Evolutionary conservation across 2,888 invertebrate genomes (phyloP).

Genomic region (Portevinia maculata): DNA sequence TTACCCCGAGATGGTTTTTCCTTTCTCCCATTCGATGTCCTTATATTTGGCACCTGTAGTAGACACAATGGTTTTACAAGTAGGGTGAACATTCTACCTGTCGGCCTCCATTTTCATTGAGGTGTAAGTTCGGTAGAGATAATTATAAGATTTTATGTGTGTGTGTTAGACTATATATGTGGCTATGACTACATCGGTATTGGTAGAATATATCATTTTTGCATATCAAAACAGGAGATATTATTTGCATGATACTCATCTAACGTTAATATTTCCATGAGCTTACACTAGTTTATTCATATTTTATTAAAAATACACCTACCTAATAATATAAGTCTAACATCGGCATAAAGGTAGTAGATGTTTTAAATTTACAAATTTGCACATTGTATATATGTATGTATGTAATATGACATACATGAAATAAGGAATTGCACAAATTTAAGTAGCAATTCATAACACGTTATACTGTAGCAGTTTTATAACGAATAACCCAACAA

Average conservation of each 20-base stretch:
- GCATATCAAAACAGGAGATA: conserved; percentile 19
- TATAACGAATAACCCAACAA: no score
- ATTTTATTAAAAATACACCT: neutral
- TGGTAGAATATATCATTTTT: conserved; percentile 10
- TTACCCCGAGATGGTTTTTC: conserved; percentile 32
- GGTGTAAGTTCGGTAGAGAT: conserved; percentile 22
- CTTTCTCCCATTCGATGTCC: conserved; percentile 30
- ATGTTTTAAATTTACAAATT: no score
- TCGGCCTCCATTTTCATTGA: conserved; percentile 38
- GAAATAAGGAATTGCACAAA: no score
- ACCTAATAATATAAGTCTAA: no score
- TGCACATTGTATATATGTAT: no score
- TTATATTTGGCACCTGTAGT: conserved; percentile 58
- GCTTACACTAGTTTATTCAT: conserved; percentile 11
- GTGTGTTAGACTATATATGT: conserved; percentile 21
- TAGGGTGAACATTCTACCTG: conserved; percentile 49
- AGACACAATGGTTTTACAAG: conserved; percentile 21
- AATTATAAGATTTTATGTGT: conserved; percentile 36
- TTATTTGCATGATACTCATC: conserved; percentile 41
- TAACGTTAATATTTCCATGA: conserved; percentile 37
- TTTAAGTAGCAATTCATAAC: no score
- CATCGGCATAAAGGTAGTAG: no score
- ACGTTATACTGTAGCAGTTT: no score
- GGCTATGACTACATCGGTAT: conserved; percentile 3
- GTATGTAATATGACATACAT: no score